These are phyloP conservation scores for Patella ulyssiponensis DNA, from an alignment of 2,888 invertebrate genomes.

Conservation along the genomic window DNA sequence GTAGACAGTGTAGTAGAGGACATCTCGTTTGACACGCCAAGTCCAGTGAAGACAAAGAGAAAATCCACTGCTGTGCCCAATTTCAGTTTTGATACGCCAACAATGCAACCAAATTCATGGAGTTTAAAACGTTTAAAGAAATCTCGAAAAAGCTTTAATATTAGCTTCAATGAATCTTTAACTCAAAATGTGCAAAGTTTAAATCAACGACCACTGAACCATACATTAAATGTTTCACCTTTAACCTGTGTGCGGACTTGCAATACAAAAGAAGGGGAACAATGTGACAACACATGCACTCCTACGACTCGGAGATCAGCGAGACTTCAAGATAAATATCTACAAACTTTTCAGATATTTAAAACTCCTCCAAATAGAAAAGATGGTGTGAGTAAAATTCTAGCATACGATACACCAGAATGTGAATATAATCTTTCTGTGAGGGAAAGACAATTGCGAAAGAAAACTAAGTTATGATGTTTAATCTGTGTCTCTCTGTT, in stretches of 20 bases:
- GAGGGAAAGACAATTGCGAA: conserved; percentile 41
- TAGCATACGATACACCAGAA: conserved; percentile 55
- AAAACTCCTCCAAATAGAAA: neutral
- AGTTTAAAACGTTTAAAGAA: neutral
- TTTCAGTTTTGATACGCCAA: neutral
- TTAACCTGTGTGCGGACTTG: neutral
- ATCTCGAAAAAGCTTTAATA: neutral
- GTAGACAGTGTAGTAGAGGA: neutral
- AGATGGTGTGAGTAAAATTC: conserved; percentile 24
- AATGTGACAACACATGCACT: neutral
- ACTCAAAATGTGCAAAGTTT: neutral
- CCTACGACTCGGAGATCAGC: neutral
- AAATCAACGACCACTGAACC: neutral
- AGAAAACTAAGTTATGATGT: neutral
- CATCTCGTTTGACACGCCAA: neutral
- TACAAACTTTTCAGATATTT: neutral
- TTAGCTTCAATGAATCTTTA: neutral
- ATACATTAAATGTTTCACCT: neutral
- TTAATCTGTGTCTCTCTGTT: too few species aligned
- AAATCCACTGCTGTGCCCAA: neutral
- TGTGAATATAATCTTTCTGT: conserved; percentile 47
- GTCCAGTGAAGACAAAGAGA: neutral
- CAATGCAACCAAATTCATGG: neutral
- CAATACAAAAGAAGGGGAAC: neutral
- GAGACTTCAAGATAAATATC: conserved; percentile 11